phyloP scores from a whole-genome alignment of 2,888 invertebrate species.

The Orthonevra nobilis region DNA sequence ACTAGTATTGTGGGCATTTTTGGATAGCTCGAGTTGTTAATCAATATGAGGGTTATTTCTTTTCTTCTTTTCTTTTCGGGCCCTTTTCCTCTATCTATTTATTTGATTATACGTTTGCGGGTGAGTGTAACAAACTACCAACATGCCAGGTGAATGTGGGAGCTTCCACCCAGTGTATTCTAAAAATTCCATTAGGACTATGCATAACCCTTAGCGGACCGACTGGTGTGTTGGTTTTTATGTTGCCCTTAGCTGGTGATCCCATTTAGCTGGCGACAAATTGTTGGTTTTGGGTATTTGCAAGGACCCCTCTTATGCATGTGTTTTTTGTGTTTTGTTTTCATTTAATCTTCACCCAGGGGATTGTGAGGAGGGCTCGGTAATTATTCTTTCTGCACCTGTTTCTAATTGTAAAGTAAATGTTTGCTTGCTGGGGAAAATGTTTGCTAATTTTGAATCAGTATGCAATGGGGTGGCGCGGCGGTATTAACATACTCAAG shows the following conservation, averaged over 20 bases:
- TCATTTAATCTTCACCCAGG: constrained; percentile 25
- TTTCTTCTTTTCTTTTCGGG: no score
- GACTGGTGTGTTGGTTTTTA: constrained; percentile 10
- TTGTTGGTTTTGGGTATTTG: constrained; percentile 8
- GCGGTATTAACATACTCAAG: neutral
- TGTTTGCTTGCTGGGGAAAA: constrained; percentile 30
- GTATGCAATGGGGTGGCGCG: constrained; percentile 1
- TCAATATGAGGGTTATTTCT: neutral
- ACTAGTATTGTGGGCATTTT: no score
- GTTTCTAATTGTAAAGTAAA: constrained; percentile 45
- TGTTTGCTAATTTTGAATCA: constrained; percentile 46
- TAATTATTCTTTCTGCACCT: constrained; percentile 45
- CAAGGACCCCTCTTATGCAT: neutral
- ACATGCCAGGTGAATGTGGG: no score
- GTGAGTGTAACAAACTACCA: no score
- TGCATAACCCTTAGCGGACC: constrained; percentile 25
- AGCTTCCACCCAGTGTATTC: constrained; percentile 3
- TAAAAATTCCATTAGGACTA: constrained; percentile 42
- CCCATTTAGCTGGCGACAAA: constrained; percentile 41
- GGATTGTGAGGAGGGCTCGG: neutral
- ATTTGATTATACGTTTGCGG: neutral
- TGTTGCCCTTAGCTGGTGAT: constrained; percentile 18
- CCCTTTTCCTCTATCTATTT: neutral
- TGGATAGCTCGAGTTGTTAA: no score
- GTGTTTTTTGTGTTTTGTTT: constrained; percentile 16